Conservation (phyloP, 2,113 vertebrate species). For the Dryoscopus gambensis region DNA sequence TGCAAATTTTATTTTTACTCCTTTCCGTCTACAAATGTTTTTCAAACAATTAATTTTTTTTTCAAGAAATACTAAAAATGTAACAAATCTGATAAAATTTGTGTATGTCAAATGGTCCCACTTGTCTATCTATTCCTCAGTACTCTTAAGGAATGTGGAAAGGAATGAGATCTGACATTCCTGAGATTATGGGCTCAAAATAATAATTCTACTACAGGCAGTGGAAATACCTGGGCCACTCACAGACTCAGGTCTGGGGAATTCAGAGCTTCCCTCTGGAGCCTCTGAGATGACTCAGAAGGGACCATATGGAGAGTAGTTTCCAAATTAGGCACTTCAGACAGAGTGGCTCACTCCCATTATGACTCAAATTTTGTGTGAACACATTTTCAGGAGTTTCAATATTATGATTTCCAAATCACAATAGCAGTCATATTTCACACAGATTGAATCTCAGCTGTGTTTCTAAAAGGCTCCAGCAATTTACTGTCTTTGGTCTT, state of each 20-base stretch:
- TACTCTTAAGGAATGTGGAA: background rate
- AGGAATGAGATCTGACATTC: background rate
- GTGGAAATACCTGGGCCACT: background rate
- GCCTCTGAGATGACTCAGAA: background rate
- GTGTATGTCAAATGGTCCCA: background rate
- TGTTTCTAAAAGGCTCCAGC: background rate
- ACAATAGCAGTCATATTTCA: background rate
- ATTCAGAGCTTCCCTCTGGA: background rate
- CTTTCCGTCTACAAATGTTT: background rate
- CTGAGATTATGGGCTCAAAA: background rate
- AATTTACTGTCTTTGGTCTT: background rate
- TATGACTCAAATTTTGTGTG: background rate
- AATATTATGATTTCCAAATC: slow-evolving; percentile 24
- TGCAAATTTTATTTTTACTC: background rate
- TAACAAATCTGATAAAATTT: background rate
- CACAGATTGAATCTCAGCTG: background rate
- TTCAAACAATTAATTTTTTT: background rate
- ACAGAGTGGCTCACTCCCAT: background rate
- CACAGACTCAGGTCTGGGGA: background rate
- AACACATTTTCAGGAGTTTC: slow-evolving; percentile 3
- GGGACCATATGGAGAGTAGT: background rate
- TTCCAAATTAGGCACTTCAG: background rate
- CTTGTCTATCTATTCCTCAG: background rate
- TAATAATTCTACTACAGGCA: background rate
- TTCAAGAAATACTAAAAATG: background rate